Evolutionary conservation across 2,113 vertebrate genomes (phyloP).

Genomic region (Brachypteracias leptosomus): DNA sequence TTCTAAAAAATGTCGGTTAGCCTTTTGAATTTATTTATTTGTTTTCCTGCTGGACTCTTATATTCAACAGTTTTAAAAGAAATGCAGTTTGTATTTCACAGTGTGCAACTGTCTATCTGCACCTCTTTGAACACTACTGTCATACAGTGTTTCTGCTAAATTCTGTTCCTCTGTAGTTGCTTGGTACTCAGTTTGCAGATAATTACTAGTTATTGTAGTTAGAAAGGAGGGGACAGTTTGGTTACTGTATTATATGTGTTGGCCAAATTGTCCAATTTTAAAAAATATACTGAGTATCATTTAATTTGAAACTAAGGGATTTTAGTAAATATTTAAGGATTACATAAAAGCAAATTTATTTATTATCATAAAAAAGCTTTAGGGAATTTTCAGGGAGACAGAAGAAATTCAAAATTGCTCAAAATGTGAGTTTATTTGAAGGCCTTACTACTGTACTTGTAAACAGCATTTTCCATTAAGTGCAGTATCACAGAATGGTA

Average conservation of each 20-base stretch:
- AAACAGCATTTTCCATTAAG: neutral
- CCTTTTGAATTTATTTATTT: neutral
- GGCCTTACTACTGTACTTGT: neutral
- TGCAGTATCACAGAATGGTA: neutral
- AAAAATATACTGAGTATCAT: neutral
- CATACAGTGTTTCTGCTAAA: neutral
- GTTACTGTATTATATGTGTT: neutral
- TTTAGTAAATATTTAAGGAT: neutral
- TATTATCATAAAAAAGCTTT: constrained; percentile 13
- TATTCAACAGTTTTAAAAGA: neutral
- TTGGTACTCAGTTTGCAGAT: neutral
- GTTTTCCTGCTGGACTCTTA: neutral
- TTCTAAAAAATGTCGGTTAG: neutral
- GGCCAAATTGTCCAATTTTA: neutral
- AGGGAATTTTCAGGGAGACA: neutral
- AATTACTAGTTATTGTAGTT: neutral
- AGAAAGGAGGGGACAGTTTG: neutral
- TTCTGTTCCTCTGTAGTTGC: neutral
- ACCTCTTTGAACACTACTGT: neutral
- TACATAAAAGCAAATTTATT: neutral
- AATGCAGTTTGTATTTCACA: neutral
- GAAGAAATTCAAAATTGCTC: neutral
- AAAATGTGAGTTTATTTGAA: neutral
- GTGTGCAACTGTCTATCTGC: neutral
- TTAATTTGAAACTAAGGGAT: neutral